These are phyloP conservation scores for Dromiciops gliroides DNA, from an alignment of 2,113 vertebrate genomes.

Conservation along the genomic window DNA sequence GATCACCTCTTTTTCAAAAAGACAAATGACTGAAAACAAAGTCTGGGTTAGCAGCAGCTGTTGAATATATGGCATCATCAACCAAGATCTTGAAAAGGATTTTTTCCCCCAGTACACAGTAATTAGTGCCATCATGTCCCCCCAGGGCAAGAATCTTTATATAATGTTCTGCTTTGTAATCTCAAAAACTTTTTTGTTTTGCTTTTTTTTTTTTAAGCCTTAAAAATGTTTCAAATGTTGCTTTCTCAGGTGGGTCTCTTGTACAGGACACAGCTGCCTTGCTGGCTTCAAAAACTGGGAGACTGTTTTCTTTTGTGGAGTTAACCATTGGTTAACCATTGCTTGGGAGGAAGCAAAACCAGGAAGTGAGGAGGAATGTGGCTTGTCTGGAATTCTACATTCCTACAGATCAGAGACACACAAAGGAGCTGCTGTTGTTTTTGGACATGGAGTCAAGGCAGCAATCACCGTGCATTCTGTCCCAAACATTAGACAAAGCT, in stretches of 20 bases:
- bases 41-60: not conserved
- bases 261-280: not conserved
- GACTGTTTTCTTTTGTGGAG: not conserved
- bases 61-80: not conserved
- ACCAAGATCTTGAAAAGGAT: not conserved
- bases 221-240: not conserved
- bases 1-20: not conserved
- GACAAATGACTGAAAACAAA: not conserved
- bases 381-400: not conserved
- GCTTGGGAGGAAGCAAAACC: not conserved
- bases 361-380: not conserved
- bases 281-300: not conserved
- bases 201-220: not conserved
- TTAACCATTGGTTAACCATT: not conserved
- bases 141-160: not conserved
- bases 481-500: not conserved
- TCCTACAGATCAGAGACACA: not conserved
- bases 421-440: not conserved
- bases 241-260: not conserved
- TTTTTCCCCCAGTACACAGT: not conserved
- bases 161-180: not conserved
- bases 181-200: not conserved
- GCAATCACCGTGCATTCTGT: not conserved
- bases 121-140: not conserved
- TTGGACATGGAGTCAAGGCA: not conserved